Evolutionary conservation across 2,797 vertebrate genomes (phyloP).

Genomic region (Falco rusticolus): DNA sequence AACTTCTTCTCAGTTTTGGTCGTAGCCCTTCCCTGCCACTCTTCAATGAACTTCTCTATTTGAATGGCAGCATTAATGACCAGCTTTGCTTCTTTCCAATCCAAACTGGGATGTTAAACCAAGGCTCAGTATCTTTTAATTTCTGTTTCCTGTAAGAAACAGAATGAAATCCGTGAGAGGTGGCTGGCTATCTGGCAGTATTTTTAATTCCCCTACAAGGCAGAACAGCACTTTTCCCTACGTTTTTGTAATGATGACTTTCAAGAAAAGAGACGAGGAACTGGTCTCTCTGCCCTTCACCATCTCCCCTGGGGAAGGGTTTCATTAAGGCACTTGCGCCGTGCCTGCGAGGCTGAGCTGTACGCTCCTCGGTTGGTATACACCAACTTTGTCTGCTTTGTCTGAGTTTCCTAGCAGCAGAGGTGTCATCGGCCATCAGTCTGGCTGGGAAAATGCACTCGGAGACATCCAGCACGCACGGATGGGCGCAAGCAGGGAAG

Average conservation of each 20-base stretch:
- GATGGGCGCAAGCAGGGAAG: rapidly evolving
- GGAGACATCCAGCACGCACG: not conserved
- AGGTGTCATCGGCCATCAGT: not conserved
- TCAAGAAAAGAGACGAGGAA: not conserved
- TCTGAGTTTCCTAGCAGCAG: not conserved
- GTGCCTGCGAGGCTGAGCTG: rapidly evolving
- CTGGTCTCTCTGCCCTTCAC: not conserved
- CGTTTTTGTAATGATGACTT: not conserved
- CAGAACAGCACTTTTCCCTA: not conserved
- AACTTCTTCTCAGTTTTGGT: not conserved
- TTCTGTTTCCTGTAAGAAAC: not conserved
- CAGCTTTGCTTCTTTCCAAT: not conserved
- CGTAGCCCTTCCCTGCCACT: not conserved
- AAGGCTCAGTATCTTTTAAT: not conserved
- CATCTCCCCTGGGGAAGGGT: not conserved
- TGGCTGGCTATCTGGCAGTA: not conserved
- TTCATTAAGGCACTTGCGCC: not conserved
- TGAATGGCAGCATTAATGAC: not conserved
- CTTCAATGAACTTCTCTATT: not conserved
- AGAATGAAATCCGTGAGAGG: not conserved
- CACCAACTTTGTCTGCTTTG: too few species aligned
- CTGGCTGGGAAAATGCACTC: not conserved
- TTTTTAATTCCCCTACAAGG: not conserved
- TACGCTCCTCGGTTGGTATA: not conserved
- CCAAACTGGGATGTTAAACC: not conserved